phyloP scores from a whole-genome alignment of 2,113 vertebrate genomes.

The cattle (Bos taurus) region ARS-UCD2.0 NC_037343.1:44959001-44959500 shows the following conservation, averaged over 20 bases:
- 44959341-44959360: background rate
- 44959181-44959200: background rate
- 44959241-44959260: background rate
- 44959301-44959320: background rate
- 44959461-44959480: background rate
- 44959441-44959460: background rate
- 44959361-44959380: background rate
- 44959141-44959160: background rate
- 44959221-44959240: background rate
- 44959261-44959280: background rate
- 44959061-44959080: background rate
- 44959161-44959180: background rate
- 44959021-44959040: background rate
- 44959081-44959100: background rate
- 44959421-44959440: background rate
- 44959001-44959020: background rate
- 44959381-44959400: background rate
- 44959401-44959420: background rate
- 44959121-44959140: background rate
- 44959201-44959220: background rate
- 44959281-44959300: background rate
- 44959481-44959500: constrained; percentile 7
- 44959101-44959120: background rate
- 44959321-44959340: background rate
- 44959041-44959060: background rate